phyloP scores from a whole-genome alignment of 53 echinoderm and acorn worm genomes.

The Holothuria leucospilota region DNA sequence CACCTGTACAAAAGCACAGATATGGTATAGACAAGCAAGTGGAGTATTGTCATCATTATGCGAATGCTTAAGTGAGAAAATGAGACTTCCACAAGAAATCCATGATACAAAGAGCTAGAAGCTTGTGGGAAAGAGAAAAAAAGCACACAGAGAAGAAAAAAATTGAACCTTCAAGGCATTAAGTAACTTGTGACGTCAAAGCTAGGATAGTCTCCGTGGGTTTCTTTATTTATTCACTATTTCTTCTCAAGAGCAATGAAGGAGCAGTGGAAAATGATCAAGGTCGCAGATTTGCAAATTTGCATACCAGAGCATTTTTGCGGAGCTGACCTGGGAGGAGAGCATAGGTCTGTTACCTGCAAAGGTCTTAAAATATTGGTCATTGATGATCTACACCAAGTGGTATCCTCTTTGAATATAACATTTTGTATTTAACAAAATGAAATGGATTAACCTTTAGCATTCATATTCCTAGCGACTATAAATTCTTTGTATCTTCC shows the following conservation, averaged over 20 bases:
- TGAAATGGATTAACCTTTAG: too few relatives aligned
- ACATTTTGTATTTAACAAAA: too few relatives aligned
- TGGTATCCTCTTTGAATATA: too few relatives aligned
- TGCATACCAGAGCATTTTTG: conserved; percentile 16
- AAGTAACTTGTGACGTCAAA: conserved; percentile 40
- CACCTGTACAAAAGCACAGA: too few relatives aligned
- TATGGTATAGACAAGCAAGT: too few relatives aligned
- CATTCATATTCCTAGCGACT: too few relatives aligned
- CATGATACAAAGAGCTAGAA: background rate
- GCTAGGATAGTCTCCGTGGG: conserved; percentile 13
- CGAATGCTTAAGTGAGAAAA: conserved; percentile 12
- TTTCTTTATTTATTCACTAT: conserved; percentile 1
- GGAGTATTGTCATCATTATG: conserved; percentile 21
- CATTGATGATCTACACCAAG: too few relatives aligned
- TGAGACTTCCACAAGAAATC: conserved; percentile 1
- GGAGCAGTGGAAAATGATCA: background rate
- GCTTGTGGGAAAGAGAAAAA: conserved; percentile 10
- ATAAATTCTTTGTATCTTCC: too few relatives aligned
- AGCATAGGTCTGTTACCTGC: background rate
- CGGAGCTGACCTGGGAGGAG: conserved; percentile 9
- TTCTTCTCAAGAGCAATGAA: conserved; percentile 7
- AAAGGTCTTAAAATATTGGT: too few relatives aligned
- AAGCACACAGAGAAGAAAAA: background rate
- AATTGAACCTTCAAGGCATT: conserved; percentile 30
- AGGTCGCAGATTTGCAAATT: conserved; percentile 32